Evolutionary conservation across 2,797 vertebrate species (phyloP).

Genomic region (Neostethus bicornis): DNA sequence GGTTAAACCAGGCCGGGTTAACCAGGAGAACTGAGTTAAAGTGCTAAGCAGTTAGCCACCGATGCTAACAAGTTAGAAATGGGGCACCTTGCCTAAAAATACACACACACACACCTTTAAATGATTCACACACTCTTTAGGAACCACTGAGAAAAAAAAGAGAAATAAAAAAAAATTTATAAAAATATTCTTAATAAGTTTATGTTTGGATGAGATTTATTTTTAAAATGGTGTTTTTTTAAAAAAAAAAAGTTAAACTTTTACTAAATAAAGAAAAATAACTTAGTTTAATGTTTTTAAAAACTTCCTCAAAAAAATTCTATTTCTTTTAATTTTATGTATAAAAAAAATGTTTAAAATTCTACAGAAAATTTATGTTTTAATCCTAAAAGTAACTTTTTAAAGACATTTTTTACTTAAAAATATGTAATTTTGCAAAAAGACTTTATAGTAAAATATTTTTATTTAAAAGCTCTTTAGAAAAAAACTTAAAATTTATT

Average conservation of each 20-base stretch:
- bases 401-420: too few relatives aligned
- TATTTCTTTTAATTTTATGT: too few relatives aligned
- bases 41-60: conserved; percentile 62
- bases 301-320: too few relatives aligned
- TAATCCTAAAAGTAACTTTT: too few relatives aligned
- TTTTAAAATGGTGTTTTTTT: not conserved
- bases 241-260: not conserved
- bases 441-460: too few relatives aligned
- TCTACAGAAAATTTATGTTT: too few relatives aligned
- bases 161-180: not conserved
- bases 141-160: rapidly evolving
- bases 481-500: too few relatives aligned
- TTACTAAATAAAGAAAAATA: not conserved
- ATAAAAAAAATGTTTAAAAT: too few relatives aligned
- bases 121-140: conserved; percentile 14
- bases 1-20: not conserved
- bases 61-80: conserved; percentile 65
- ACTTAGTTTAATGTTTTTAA: too few relatives aligned
- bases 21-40: conserved; percentile 52
- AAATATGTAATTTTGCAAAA: too few relatives aligned
- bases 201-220: rapidly evolving
- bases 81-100: conserved; percentile 60
- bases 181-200: not conserved
- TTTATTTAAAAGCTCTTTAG: too few relatives aligned
- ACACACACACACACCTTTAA: conserved; percentile 56